Evolutionary conservation across 1,140 invertebrate genomes (phyloP), one percentile per base, ranked within the genome.

Genomic region (Eubasilissa regina): DNA sequence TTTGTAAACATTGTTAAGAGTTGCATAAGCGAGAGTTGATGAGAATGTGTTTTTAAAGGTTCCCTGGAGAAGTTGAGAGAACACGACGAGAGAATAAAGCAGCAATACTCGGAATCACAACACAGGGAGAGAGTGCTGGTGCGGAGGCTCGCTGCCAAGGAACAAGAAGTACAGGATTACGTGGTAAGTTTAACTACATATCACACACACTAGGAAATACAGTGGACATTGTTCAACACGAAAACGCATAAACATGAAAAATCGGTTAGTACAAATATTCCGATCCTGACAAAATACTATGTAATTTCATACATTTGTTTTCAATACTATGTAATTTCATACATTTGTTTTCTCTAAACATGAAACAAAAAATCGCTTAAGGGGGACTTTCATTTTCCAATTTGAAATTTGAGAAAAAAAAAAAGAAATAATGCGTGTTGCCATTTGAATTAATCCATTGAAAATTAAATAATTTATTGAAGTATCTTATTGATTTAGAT

Each of bases 91-190:
- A 94, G 94, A 84, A 90, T 95, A 81, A 94, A 93, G 83, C 93
- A 94, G 83, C 96, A 97, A 86, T 92, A 95, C 85, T 89, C 92
- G 51, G 97, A 99, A 85, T 93, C 95, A 70, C 94, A 94, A 82
- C 93, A 97, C 81, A 92, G 96, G 85, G 97, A 99, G 87, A 97
- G 97, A 88, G 94, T 97, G 75, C 92, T 99, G 75, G 94, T 98
- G 72, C 93, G 97, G 84, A 91, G 97, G 85, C 90, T 99, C 68
- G 94, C 97, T 76, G 95, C 95, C 78, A 99, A 99, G 89, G 97
- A 99, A 87, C 97, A 98, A 88, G 97, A 99, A 90, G 93, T 98
- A 84, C 96, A 98, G 89, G 97, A 98, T 90, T 97, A 95, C 91
- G 93, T 96, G 89, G 97, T 98, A 91, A 92, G 94, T 93, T 8